Conservation (phyloP, 2,888 invertebrate species). For the Phania funesta region DNA sequence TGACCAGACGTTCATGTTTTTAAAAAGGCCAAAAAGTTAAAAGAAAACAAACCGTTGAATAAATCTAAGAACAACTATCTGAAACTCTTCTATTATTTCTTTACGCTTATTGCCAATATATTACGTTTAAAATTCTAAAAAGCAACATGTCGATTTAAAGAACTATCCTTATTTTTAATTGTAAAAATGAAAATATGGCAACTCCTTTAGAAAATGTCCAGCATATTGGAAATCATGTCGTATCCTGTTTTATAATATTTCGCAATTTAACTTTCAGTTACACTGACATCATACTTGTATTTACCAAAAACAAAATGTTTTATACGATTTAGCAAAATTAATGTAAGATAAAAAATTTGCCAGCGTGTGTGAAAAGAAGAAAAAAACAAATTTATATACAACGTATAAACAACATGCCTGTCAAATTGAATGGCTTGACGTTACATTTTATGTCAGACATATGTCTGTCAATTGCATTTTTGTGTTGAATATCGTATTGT, state of each 20-base stretch:
- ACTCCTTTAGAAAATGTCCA: conserved; percentile 40
- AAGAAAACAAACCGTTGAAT: too few relatives aligned
- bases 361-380: background rate
- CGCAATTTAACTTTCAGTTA: conserved; percentile 23
- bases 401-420: conserved; percentile 64
- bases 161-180: too few relatives aligned
- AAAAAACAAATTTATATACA: conserved; percentile 23
- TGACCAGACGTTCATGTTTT: too few relatives aligned
- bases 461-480: conserved; percentile 63
- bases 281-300: conserved; percentile 56
- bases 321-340: conserved; percentile 21
- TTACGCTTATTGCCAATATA: too few relatives aligned
- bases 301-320: conserved; percentile 35
- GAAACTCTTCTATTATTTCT: too few relatives aligned
- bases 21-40: too few relatives aligned
- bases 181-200: conserved; percentile 18
- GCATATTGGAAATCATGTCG: conserved; percentile 47
- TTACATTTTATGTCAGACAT: conserved; percentile 67
- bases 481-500: conserved; percentile 9
- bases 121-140: too few relatives aligned
- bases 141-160: too few relatives aligned
- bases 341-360: background rate
- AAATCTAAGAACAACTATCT: too few relatives aligned
- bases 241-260: conserved; percentile 25
- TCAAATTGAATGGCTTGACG: conserved; percentile 66